These are phyloP conservation scores for Manis crassicaudata DNA, from an alignment of 2,797 vertebrate genomes.

Conservation along the genomic window DNA sequence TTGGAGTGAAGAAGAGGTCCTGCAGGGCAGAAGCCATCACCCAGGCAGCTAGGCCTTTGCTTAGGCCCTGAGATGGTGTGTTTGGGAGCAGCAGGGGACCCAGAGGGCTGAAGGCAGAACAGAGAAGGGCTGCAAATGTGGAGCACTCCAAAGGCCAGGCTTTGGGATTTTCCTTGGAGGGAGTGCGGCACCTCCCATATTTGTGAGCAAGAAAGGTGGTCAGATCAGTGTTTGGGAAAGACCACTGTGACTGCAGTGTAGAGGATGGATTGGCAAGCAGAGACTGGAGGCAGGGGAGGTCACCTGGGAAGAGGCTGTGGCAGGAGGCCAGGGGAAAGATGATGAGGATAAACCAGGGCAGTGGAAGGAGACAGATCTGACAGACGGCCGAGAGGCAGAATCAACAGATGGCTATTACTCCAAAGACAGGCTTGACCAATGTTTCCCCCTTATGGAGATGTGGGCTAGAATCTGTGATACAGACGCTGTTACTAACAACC, in stretches of 20 bases:
- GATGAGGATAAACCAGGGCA: conserved; percentile 7
- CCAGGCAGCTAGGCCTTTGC: not conserved
- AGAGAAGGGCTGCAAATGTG: not conserved
- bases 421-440: conserved; percentile 37
- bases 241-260: not conserved
- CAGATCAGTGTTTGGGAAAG: conserved; percentile 5
- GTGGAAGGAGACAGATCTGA: conserved; percentile 15
- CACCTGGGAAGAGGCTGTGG: conserved; percentile 21
- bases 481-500: not conserved
- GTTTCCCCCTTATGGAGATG: not conserved
- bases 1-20: not conserved
- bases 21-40: not conserved
- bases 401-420: conserved; percentile 43
- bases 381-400: conserved; percentile 6
- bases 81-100: not conserved
- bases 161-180: not conserved
- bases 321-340: not conserved
- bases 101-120: not conserved
- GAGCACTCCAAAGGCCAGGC: not conserved
- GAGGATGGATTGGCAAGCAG: not conserved
- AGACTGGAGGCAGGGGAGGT: not conserved
- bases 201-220: not conserved
- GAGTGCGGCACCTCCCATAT: not conserved
- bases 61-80: not conserved
- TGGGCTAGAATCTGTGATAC: not conserved